Evolutionary conservation across 2,113 vertebrate genomes (phyloP).

Genomic region (Dinomys branickii): DNA sequence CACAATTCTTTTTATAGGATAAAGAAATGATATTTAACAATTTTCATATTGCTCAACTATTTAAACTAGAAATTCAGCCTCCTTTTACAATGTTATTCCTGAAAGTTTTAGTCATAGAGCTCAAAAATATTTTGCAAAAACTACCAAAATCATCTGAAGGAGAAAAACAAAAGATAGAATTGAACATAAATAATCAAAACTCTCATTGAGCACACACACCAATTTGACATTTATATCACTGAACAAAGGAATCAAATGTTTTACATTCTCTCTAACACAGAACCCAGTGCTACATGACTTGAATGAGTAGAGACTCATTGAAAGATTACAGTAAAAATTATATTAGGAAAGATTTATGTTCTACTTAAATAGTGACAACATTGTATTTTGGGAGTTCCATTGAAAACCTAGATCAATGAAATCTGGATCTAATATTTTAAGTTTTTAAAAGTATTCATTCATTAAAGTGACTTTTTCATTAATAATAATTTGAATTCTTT

Average conservation of each 20-base stretch:
- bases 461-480: neutral
- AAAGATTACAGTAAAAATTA: neutral
- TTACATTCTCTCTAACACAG: neutral
- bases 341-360: neutral
- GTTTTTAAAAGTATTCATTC: neutral
- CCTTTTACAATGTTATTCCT: neutral
- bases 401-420: neutral
- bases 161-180: constrained; percentile 8
- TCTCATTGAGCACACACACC: neutral
- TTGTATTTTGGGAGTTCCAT: neutral
- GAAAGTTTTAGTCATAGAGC: neutral
- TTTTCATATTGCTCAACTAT: neutral
- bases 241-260: neutral
- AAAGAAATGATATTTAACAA: neutral
- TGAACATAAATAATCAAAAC: constrained; percentile 13
- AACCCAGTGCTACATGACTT: neutral
- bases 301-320: neutral
- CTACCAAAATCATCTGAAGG: neutral
- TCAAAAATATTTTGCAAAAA: neutral
- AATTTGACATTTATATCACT: neutral
- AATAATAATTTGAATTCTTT: neutral
- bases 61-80: constrained; percentile 3
- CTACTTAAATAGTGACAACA: neutral
- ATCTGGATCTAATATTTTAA: neutral
- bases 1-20: neutral